Conservation (phyloP, 1,140 invertebrate species). For the Aphidius gifuensis region DNA sequence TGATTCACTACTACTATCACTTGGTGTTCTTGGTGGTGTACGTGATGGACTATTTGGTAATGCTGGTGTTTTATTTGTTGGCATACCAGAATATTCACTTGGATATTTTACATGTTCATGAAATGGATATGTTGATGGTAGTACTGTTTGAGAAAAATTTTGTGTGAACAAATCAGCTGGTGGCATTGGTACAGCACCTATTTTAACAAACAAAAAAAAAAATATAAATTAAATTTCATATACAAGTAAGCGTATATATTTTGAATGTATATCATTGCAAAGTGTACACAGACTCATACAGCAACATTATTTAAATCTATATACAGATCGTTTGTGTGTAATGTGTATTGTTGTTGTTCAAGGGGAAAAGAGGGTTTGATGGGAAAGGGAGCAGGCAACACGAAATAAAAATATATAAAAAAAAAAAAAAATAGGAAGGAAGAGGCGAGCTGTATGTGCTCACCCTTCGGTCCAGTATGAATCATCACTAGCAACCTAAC, state of each 20-base stretch:
- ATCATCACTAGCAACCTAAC: constrained; percentile 51
- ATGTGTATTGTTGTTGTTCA: constrained; percentile 20
- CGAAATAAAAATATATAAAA: no score
- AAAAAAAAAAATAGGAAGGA: neutral
- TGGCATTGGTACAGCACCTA: constrained; percentile 47
- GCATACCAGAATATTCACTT: constrained; percentile 36
- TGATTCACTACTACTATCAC: constrained; percentile 52
- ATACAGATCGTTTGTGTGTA: neutral
- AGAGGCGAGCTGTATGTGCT: constrained; percentile 20
- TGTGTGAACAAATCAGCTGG: constrained; percentile 44
- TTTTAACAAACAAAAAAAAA: constrained; percentile 28
- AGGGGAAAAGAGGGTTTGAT: constrained; percentile 30
- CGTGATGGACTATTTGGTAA: constrained; percentile 35
- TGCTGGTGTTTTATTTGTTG: constrained; percentile 32
- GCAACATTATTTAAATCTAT: no score
- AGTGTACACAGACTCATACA: no score
- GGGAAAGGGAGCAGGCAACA: constrained; percentile 26
- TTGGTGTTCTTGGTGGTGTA: constrained; percentile 46
- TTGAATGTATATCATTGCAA: no score
- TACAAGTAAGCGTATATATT: neutral
- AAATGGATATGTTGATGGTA: constrained; percentile 42
- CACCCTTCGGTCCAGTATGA: constrained; percentile 46
- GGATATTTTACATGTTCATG: constrained; percentile 41
- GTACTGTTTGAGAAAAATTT: constrained; percentile 38
- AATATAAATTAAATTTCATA: constrained; percentile 25